Evolutionary conservation across 2,113 vertebrate species (phyloP).

Genomic region (Sceloporus tristichus): DNA sequence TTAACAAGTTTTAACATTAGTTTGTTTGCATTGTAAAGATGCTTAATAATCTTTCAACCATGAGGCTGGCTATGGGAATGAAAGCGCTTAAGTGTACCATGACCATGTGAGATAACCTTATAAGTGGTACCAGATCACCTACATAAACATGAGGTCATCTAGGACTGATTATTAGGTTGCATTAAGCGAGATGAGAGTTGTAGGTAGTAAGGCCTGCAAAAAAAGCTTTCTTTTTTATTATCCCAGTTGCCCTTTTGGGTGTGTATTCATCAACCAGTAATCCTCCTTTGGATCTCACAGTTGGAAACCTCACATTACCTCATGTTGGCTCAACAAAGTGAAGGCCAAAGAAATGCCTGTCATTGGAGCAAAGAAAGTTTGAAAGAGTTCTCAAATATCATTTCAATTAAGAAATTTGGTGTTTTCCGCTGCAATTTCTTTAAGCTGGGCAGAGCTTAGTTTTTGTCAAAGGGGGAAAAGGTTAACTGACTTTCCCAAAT

Average conservation of each 20-base stretch:
- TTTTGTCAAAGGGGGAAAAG: neutral
- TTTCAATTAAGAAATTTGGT: neutral
- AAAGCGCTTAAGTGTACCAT: neutral
- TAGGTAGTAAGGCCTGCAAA: neutral
- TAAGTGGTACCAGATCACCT: neutral
- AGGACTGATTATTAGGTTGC: neutral
- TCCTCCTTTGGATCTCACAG: neutral
- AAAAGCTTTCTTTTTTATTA: neutral
- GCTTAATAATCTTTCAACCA: neutral
- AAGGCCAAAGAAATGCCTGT: neutral
- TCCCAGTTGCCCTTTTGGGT: neutral
- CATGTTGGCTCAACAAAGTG: neutral
- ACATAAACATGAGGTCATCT: neutral
- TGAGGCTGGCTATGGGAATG: neutral
- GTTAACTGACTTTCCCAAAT: neutral
- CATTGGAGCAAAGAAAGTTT: neutral
- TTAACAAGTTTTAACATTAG: too few relatives aligned
- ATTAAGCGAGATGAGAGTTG: neutral
- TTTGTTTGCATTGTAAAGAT: neutral
- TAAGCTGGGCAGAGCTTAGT: neutral
- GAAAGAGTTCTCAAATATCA: neutral
- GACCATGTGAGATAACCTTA: neutral
- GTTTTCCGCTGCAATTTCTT: neutral
- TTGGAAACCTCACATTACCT: neutral
- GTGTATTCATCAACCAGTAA: neutral